A percentile compares a stretch with the other conserved stretches of the same genome.
These are phyloP conservation scores for Rhabdomys dilectus DNA, from an alignment of 2,113 vertebrate species.

Conservation along the genomic window DNA sequence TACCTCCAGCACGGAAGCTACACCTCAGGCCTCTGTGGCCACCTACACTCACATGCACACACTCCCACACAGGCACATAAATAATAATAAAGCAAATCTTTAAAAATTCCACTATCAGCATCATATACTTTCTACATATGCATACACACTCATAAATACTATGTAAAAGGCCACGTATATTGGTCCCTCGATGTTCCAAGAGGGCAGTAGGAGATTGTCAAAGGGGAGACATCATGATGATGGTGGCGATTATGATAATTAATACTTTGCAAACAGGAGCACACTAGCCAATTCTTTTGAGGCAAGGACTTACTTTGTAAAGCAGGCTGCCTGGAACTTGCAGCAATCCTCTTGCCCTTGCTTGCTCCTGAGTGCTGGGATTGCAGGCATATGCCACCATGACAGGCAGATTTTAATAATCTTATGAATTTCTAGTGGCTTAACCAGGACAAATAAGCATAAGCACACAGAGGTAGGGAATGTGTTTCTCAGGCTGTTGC, in stretches of 20 bases:
- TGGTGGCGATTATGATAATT: neutral
- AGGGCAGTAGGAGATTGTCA: neutral
- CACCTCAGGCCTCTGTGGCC: neutral
- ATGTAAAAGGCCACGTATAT: neutral
- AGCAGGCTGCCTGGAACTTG: neutral
- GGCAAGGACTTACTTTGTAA: neutral
- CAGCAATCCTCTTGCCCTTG: neutral
- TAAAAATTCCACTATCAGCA: neutral
- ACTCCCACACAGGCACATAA: neutral
- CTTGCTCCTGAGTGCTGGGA: neutral
- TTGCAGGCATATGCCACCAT: neutral
- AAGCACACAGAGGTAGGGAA: neutral
- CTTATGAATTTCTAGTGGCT: neutral
- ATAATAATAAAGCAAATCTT: neutral
- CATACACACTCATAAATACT: neutral
- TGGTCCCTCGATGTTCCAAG: neutral
- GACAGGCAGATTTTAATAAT: neutral
- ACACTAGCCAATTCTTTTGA: neutral
- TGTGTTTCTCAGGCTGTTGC: neutral
- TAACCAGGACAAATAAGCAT: neutral
- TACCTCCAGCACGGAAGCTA: neutral
- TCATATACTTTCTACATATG: neutral
- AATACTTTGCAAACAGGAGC: conserved; percentile 18
- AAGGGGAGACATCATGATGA: neutral
- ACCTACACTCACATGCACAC: neutral